Percentiles rank a stretch among this genome's conserved stretches.
These are phyloP conservation scores for Verasper variegatus DNA, from an alignment of 2,113 vertebrate genomes.

Conservation along the genomic window DNA sequence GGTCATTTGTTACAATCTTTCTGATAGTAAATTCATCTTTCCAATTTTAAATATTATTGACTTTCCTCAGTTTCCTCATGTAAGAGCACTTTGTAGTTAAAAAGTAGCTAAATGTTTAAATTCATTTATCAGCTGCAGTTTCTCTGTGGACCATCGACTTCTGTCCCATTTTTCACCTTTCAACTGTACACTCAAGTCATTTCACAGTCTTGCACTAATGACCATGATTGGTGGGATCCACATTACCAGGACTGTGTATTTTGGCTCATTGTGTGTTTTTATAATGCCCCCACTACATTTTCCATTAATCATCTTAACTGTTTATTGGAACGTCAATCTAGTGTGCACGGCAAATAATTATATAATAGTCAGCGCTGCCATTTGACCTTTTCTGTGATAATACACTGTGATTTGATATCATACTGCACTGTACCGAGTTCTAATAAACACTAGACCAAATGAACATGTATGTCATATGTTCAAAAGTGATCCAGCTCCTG, in stretches of 20 bases:
- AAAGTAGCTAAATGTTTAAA: too few relatives aligned
- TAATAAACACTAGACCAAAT: neutral
- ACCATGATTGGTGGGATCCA: constrained; percentile 18
- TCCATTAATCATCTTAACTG: constrained; percentile 13
- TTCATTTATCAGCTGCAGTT: neutral
- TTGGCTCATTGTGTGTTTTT: neutral
- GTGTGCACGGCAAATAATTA: neutral
- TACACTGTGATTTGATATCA: neutral
- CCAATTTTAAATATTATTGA: too few relatives aligned
- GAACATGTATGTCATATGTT: neutral
- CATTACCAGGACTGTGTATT: constrained; percentile 1
- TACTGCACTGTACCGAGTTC: neutral
- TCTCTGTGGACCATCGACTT: neutral
- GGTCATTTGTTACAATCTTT: too few relatives aligned
- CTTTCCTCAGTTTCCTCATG: too few relatives aligned
- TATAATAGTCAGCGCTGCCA: neutral
- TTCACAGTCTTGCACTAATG: neutral
- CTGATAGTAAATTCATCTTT: too few relatives aligned
- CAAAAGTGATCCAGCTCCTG: too few relatives aligned
- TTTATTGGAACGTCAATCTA: constrained; percentile 4
- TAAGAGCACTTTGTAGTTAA: too few relatives aligned
- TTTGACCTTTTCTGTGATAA: neutral
- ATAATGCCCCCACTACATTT: constrained; percentile 1
- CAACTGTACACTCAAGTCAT: neutral
- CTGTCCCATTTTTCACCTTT: neutral